Percentiles rank a stretch among this genome's conserved stretches.
Conservation (phyloP, 1,140 invertebrate species). For the Chelonus insularis region DNA sequence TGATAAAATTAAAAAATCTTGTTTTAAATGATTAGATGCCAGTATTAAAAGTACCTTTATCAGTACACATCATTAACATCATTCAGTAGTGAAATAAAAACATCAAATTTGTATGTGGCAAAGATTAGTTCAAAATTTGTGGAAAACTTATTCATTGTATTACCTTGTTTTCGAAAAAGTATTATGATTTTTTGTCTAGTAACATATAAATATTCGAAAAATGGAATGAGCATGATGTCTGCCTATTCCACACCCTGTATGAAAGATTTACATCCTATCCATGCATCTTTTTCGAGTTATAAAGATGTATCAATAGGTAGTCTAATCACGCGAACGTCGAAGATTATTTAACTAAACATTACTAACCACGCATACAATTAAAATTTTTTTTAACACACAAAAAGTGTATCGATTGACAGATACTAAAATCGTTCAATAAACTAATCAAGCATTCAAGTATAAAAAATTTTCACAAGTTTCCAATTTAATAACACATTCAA, state of each 20-base stretch:
- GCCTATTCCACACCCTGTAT: slow-evolving; percentile 3
- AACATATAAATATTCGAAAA: slow-evolving; percentile 1
- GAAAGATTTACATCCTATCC: background rate
- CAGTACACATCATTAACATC: too few species aligned
- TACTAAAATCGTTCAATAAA: background rate
- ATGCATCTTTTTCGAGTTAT: background rate
- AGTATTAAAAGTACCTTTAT: too few species aligned
- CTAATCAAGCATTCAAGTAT: background rate
- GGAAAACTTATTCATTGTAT: too few species aligned
- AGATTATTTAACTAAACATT: too few species aligned
- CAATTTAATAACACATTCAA: slow-evolving; percentile 14
- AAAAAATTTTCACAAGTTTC: slow-evolving; percentile 1
- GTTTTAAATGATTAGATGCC: too few species aligned
- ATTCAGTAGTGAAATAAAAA: too few species aligned
- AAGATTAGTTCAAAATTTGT: too few species aligned
- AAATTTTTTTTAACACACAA: background rate
- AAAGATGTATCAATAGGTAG: background rate
- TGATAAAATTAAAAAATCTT: too few species aligned
- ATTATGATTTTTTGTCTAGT: too few species aligned
- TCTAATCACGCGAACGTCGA: background rate
- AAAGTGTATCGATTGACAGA: slow-evolving; percentile 1
- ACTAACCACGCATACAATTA: background rate
- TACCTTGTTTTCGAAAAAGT: too few species aligned
- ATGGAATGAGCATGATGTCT: slow-evolving; percentile 29
- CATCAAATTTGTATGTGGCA: too few species aligned